Conservation (phyloP, 2,797 vertebrate genomes). For the Coregonus suidteri region DNA sequence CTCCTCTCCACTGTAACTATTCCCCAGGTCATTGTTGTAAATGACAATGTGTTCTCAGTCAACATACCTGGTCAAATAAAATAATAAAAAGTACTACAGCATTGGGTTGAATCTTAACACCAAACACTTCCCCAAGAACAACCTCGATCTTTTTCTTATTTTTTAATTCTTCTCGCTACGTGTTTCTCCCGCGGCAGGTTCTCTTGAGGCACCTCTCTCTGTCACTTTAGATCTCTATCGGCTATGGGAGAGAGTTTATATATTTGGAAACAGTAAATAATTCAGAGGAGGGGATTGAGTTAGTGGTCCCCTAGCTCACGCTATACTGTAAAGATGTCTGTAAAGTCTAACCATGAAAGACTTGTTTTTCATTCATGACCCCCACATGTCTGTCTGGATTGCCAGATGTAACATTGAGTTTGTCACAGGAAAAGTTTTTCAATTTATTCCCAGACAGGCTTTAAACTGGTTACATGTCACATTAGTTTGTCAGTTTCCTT, state of each 20-base stretch:
- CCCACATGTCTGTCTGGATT: conserved; percentile 16
- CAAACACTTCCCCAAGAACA: conserved; percentile 6
- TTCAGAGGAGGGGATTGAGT: conserved; percentile 45
- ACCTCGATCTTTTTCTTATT: conserved; percentile 27
- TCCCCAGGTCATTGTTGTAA: too few species aligned
- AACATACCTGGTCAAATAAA: background rate
- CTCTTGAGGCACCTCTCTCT: conserved; percentile 44
- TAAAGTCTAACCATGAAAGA: conserved; percentile 16
- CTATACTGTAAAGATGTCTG: conserved; percentile 2
- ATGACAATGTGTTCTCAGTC: too few species aligned
- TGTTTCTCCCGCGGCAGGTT: conserved; percentile 20
- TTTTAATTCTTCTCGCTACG: conserved; percentile 45
- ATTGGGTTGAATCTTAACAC: background rate
- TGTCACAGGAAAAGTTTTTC: conserved; percentile 23
- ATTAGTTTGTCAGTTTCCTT: conserved; percentile 27
- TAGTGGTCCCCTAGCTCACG: conserved; percentile 24
- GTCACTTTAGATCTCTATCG: conserved; percentile 40
- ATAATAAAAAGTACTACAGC: background rate
- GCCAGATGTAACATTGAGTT: conserved; percentile 24
- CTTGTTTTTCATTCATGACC: background rate
- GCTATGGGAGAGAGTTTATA: conserved; percentile 28
- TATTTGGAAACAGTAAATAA: conserved; percentile 43
- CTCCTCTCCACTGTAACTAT: too few species aligned
- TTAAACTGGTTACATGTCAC: conserved; percentile 45
- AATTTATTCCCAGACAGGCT: conserved; percentile 26